phyloP scores from a whole-genome alignment of 2,888 invertebrate genomes.

The Phasia obesa region DNA sequence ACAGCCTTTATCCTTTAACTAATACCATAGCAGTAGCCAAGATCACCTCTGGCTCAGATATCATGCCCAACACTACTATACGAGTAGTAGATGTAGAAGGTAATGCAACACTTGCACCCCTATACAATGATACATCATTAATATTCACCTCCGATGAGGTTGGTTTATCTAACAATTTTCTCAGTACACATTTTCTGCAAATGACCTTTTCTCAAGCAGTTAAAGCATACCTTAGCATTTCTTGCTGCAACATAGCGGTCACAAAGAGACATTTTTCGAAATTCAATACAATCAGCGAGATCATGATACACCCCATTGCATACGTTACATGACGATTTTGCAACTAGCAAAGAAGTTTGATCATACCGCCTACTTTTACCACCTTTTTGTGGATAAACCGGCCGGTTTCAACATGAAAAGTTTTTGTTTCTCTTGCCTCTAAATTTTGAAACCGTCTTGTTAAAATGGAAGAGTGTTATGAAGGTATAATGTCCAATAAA shows the following conservation, averaged over 20 bases:
- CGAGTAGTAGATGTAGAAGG: too few species aligned
- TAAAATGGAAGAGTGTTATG: too few species aligned
- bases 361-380: not conserved
- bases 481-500: too few species aligned
- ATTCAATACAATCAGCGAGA: conserved; percentile 19
- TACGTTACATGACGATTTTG: not conserved
- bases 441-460: conserved; percentile 42
- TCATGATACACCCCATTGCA: conserved; percentile 1
- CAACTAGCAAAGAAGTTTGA: conserved; percentile 1
- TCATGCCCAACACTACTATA: too few species aligned
- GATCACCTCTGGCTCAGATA: conserved; percentile 36
- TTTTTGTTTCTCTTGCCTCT: conserved; percentile 56
- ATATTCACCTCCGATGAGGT: conserved; percentile 1
- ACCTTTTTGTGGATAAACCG: not conserved
- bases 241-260: conserved; percentile 12
- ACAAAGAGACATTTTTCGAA: not conserved
- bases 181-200: not conserved
- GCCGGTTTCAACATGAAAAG: too few species aligned
- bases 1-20: conserved; percentile 32
- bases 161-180: not conserved
- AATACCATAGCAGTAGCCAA: conserved; percentile 42
- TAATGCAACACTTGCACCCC: not conserved
- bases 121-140: too few species aligned
- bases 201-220: conserved; percentile 1
- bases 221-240: conserved; percentile 22